phyloP scores from a whole-genome alignment of 2,113 vertebrate genomes.

The Carassius carassius region DNA sequence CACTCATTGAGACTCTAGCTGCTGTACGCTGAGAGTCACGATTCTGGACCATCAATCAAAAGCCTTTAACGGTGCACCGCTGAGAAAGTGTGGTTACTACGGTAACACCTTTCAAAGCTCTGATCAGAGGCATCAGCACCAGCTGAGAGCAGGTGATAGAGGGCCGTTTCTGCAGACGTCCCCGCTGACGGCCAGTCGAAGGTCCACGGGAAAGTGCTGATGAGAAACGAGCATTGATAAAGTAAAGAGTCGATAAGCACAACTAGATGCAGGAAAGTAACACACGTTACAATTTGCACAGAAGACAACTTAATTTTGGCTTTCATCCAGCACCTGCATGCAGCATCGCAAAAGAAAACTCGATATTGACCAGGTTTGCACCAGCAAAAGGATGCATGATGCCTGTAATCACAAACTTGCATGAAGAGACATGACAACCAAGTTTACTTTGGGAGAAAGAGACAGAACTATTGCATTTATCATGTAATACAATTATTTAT shows the following conservation, averaged over 20 bases:
- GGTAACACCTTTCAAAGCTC: slow-evolving; percentile 46
- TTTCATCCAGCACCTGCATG: background rate
- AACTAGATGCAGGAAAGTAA: slow-evolving; percentile 11
- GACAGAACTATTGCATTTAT: background rate
- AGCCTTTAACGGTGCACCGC: slow-evolving; percentile 33
- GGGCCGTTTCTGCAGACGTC: slow-evolving; percentile 13
- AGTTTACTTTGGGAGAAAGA: background rate
- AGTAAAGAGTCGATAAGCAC: slow-evolving; percentile 7
- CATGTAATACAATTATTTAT: background rate
- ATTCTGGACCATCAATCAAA: slow-evolving; percentile 39
- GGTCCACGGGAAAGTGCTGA: slow-evolving; percentile 10
- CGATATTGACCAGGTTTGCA: background rate
- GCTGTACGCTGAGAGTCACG: background rate
- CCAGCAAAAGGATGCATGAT: background rate
- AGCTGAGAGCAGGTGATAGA: slow-evolving; percentile 39
- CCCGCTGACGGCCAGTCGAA: slow-evolving; percentile 34
- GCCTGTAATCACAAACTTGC: background rate
- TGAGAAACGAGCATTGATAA: slow-evolving; percentile 6
- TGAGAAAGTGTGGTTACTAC: slow-evolving; percentile 56
- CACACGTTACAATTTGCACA: background rate
- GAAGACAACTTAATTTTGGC: slow-evolving; percentile 17
- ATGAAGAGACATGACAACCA: background rate
- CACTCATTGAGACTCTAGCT: background rate
- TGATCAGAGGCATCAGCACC: background rate
- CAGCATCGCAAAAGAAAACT: background rate